Evolutionary conservation across 1,140 invertebrate genomes (phyloP), one percentile per base, ranked within the genome.

Genomic region (Drosophila sp.): DNA sequence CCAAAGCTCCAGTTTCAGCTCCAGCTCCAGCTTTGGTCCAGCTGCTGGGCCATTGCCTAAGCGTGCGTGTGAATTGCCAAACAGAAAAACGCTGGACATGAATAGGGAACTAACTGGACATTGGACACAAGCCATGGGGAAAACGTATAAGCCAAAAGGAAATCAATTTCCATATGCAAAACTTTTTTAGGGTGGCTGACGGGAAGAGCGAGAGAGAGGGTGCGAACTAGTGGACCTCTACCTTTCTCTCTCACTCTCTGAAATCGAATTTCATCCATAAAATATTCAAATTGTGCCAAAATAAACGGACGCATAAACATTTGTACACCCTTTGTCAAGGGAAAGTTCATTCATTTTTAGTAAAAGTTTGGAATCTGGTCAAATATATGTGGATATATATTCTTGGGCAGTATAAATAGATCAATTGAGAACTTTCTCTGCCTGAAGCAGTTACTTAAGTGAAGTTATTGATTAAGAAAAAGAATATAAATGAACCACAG

Each of bases 131-230:
- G 57, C 50, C 68, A 11, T 44, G 25, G 55, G 41, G 47, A 27
- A 50, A 50, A 61, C 65, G 67, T 74, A 65, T 70, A 64, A 82
- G 79, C 77, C 70, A 76, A 80, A 89, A 80, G 84, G 80, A 87
- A 87, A 87, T 87, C 84, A 87, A 87, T 87, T 87, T 87, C 80
- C 80, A 87, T 87, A 87, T 87, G 84, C 84, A 87, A 87, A 80
- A 87, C 81, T 82, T 89, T 87, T 89, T 84, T 80, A 80, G 84
- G 83, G 79, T 64, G 79, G 75, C n/a, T n/a, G n/a, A n/a, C n/a
- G n/a, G n/a, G n/a, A n/a, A n/a, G n/a, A n/a, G n/a, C n/a, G 30
- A 35, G 3, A 35, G 32, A 30, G 32, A 27, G 23, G 5, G 23
- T 50, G 44, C 23, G 7, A 50, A 6, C 44, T 50, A 17, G 17